Evolutionary conservation across 2,888 invertebrate genomes (phyloP).

Genomic region (Brassicogethes aeneus): DNA sequence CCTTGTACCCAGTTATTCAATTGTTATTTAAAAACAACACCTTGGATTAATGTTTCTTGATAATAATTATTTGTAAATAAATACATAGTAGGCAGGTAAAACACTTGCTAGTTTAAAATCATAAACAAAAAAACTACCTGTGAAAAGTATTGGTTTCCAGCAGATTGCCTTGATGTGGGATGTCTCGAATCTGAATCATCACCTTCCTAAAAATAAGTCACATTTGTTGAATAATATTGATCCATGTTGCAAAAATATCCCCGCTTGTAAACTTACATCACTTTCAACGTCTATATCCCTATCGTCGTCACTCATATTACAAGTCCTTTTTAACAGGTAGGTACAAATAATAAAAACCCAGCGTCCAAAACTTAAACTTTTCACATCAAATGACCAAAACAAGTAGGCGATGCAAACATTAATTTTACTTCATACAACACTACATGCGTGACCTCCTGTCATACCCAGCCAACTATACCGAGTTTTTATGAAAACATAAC

Average conservation of each 20-base stretch:
- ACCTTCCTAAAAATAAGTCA: slow-evolving; percentile 60
- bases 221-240: slow-evolving; percentile 9
- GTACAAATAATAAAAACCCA: neutral
- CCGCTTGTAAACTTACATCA: slow-evolving; percentile 76
- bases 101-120: too few relatives aligned
- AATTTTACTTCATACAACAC: slow-evolving; percentile 10
- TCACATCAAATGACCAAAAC: slow-evolving; percentile 12
- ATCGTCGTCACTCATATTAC: slow-evolving; percentile 85
- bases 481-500: neutral
- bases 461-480: slow-evolving; percentile 12
- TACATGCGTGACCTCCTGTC: slow-evolving; percentile 18
- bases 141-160: slow-evolving; percentile 64
- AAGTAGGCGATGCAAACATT: slow-evolving; percentile 11
- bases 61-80: too few relatives aligned
- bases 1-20: too few relatives aligned
- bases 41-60: too few relatives aligned
- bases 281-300: slow-evolving; percentile 92
- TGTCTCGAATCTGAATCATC: slow-evolving; percentile 69
- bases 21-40: too few relatives aligned
- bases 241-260: slow-evolving; percentile 6
- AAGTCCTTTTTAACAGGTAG: neutral
- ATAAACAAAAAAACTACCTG: too few relatives aligned
- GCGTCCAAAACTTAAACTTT: slow-evolving; percentile 7
- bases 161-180: slow-evolving; percentile 48
- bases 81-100: too few relatives aligned